Percentiles rank a stretch among this genome's conserved stretches.
These are phyloP conservation scores for Ceratosolen fusciceps DNA, from an alignment of 1,140 invertebrate species.

Conservation along the genomic window DNA sequence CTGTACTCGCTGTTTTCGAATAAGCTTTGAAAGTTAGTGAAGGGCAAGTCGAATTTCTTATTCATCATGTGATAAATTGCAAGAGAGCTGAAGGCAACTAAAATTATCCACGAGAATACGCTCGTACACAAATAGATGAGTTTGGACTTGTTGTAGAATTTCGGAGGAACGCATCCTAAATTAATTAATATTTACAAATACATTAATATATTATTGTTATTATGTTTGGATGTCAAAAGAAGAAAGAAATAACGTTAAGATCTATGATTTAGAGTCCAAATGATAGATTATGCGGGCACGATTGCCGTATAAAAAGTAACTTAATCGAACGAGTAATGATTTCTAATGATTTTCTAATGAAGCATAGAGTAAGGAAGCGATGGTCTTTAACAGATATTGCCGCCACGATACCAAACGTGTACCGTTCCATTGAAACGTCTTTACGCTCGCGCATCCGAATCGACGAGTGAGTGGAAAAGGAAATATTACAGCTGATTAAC, in stretches of 20 bases:
- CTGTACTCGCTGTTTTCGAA: slow-evolving; percentile 53
- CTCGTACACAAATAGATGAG: slow-evolving; percentile 52
- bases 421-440: no score
- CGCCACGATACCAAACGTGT: no score
- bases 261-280: no score
- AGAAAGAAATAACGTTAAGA: no score
- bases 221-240: no score
- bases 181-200: slow-evolving; percentile 9
- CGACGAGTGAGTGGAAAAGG: neutral
- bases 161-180: slow-evolving; percentile 45
- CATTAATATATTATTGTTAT: no score
- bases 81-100: slow-evolving; percentile 53
- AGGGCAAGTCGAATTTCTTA: slow-evolving; percentile 48
- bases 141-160: slow-evolving; percentile 49
- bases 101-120: slow-evolving; percentile 54
- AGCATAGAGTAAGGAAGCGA: no score
- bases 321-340: no score
- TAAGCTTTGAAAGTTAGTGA: slow-evolving; percentile 50
- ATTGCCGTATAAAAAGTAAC: no score
- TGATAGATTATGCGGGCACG: no score
- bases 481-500: neutral
- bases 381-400: no score
- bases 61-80: slow-evolving; percentile 55
- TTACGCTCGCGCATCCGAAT: neutral
- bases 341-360: no score